Base-by-base conservation (phyloP, 2,797 vertebrate genomes). In the Lagorchestes hirsutus region DNA sequence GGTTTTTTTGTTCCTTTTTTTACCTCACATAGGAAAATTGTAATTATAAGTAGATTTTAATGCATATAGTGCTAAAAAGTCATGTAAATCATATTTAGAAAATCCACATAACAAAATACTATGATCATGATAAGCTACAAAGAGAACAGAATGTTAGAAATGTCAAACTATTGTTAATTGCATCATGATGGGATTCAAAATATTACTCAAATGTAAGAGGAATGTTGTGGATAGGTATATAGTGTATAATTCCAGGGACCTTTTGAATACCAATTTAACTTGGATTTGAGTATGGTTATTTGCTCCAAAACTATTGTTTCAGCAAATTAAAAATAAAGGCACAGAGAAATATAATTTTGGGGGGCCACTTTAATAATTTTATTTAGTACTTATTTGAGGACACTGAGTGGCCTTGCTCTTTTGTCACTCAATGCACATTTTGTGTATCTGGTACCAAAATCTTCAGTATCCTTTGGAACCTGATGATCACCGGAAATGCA, bases 331-430 rank as follows among this genome's bases (percentile, higher is more conserved):
- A 67, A 67, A n/a, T 67, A 67, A 67, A 67, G 14, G 34, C 34
- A 67, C 4, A 16, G 34, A 67, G 62, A 67, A 67, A 67, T 18
- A 67, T 1, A n/a, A 67, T 16, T 16, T 16, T 4, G 10, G 0
- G 50, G 0, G 34, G 2, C 59, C 59, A 46, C 91, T 93, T n/a
- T 50, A 52, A 95, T 94, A 90, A 1, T 93, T 22, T 55, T 96
- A 57, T 92, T 92, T 96, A 27, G 90, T 92, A 92, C 95, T 29
- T 90, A 22, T 92, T 94, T 95, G 93, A 55, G 58, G 13, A 0
- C 93, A 31, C 91, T 82, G 52, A 94, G 4, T n/a, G 34, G 34
- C 62, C 13, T n/a, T 67, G 34, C 14, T 67, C 5, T 67, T 67
- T 67, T 67, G 8, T 67, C 13, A 67, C n/a, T 67, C 62, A n/a